A percentile compares a stretch with the other conserved stretches of the same genome.
Evolutionary conservation across 2,113 vertebrate species (phyloP).

Genomic region (Promerops cafer): DNA sequence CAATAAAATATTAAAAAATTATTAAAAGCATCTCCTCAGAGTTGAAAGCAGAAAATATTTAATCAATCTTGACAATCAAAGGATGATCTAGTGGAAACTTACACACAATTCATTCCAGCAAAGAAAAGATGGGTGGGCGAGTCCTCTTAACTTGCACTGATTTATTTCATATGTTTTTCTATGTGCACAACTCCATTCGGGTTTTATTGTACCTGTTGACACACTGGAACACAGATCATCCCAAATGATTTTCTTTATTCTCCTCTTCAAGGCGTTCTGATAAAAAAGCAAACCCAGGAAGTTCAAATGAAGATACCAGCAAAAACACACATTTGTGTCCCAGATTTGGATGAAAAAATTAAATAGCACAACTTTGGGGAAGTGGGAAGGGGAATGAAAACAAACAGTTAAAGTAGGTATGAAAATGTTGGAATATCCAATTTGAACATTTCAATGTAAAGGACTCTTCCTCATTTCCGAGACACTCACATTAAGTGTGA

Average conservation of each 20-base stretch:
- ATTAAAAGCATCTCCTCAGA: conserved; percentile 47
- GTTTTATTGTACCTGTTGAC: not conserved
- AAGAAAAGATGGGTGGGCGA: not conserved
- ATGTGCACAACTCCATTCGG: not conserved
- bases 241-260: not conserved
- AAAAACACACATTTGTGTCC: not conserved
- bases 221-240: not conserved
- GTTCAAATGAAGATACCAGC: not conserved
- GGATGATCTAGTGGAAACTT: conserved; percentile 25
- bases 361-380: not conserved
- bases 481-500: not conserved
- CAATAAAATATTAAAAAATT: conserved; percentile 40
- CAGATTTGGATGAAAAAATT: not conserved
- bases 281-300: not conserved
- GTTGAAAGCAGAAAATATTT: conserved; percentile 35
- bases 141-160: not conserved
- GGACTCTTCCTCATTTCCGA: not conserved
- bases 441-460: not conserved
- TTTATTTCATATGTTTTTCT: not conserved
- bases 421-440: not conserved
- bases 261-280: not conserved
- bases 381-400: not conserved
- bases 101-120: not conserved
- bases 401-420: not conserved
- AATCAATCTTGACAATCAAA: conserved; percentile 37